Evolutionary conservation across 1,140 invertebrate genomes (phyloP).

Genomic region (Ostrea denselamellosa): DNA sequence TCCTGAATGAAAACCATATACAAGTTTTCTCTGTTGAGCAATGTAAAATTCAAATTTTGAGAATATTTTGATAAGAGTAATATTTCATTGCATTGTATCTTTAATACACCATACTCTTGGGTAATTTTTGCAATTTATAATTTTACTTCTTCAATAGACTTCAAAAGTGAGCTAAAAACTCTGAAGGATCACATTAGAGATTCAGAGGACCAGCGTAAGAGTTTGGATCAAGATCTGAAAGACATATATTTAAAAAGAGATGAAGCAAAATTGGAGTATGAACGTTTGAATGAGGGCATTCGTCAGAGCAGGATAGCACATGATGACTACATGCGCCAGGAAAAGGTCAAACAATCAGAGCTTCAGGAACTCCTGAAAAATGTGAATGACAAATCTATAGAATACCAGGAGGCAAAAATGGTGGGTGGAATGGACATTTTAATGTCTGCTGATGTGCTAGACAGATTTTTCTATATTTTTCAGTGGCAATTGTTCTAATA

Average conservation of each 20-base stretch:
- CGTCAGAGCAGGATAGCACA: slow-evolving; percentile 61
- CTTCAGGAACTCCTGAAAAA: slow-evolving; percentile 66
- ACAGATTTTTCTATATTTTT: no score
- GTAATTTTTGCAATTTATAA: neutral
- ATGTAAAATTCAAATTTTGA: no score
- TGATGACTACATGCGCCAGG: slow-evolving; percentile 70
- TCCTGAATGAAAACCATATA: no score
- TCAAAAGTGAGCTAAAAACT: slow-evolving; percentile 66
- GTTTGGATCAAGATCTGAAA: slow-evolving; percentile 66
- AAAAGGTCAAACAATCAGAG: slow-evolving; percentile 67
- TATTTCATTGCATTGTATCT: no score
- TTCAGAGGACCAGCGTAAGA: slow-evolving; percentile 66
- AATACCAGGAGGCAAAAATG: slow-evolving; percentile 71
- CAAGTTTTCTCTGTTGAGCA: no score
- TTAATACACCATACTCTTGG: neutral
- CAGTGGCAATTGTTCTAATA: no score
- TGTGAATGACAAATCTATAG: slow-evolving; percentile 65
- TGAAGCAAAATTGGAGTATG: slow-evolving; percentile 68
- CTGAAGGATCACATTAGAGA: slow-evolving; percentile 63
- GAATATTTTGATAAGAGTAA: no score
- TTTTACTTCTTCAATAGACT: slow-evolving; percentile 61
- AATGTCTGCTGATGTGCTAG: no score
- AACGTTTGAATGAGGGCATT: slow-evolving; percentile 68
- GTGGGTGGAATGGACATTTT: slow-evolving; percentile 47
- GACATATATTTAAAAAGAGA: slow-evolving; percentile 64